Conservation (phyloP, 2,888 invertebrate genomes). For the Trichopoda pennipes region DNA sequence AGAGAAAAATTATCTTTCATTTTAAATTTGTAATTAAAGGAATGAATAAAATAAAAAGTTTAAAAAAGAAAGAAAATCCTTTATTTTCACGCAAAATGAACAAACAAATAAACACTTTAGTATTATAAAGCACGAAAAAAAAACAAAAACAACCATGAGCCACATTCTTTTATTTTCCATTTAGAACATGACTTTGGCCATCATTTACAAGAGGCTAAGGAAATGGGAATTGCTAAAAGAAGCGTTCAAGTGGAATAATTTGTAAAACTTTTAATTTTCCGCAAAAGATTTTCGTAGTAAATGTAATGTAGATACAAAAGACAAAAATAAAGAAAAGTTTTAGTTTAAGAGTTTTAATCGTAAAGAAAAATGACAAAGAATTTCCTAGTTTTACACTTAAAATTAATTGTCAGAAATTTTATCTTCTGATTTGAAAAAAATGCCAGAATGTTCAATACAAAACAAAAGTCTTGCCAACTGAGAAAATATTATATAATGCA, state of each 20-base stretch:
- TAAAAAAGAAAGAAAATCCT: conserved; percentile 30
- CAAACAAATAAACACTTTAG: conserved; percentile 40
- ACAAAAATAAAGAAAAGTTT: not conserved
- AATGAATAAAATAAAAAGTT: conserved; percentile 13
- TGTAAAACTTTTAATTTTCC: conserved; percentile 54
- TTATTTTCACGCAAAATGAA: conserved; percentile 30
- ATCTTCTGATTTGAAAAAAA: too few species aligned
- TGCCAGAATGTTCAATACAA: too few species aligned
- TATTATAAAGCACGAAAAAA: not conserved
- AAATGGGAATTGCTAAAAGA: conserved; percentile 44
- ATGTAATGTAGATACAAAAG: not conserved
- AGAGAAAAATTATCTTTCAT: conserved; percentile 32
- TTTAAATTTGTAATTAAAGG: conserved; percentile 45
- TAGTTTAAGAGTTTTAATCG: not conserved
- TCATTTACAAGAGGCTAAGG: conserved; percentile 32
- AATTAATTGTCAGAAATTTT: not conserved
- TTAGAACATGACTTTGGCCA: conserved; percentile 49
- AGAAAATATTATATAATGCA: too few species aligned
- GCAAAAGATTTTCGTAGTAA: conserved; percentile 34
- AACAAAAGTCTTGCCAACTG: too few species aligned
- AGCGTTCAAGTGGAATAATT: conserved; percentile 55
- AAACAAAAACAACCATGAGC: conserved; percentile 9
- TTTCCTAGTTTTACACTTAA: not conserved
- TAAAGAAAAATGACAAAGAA: not conserved
- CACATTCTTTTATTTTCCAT: conserved; percentile 3